phyloP scores from a whole-genome alignment of 2,888 invertebrate species.

The Mythimna impura region DNA sequence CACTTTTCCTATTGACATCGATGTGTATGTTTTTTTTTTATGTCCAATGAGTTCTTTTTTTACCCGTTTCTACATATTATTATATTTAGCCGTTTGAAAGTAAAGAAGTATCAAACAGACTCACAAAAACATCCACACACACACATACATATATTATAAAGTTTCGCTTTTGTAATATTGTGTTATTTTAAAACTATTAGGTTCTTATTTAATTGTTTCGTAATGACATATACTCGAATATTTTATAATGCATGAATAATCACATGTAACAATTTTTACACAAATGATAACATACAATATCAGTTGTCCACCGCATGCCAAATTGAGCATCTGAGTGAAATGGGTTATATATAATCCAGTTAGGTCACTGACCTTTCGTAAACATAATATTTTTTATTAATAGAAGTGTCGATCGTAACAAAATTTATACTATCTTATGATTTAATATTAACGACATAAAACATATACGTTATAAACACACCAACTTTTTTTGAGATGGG shows the following conservation, averaged over 20 bases:
- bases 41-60: too few relatives aligned
- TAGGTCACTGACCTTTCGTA: constrained; percentile 43
- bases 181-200: too few relatives aligned
- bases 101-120: too few relatives aligned
- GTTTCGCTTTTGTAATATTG: too few relatives aligned
- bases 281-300: constrained; percentile 1
- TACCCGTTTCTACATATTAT: too few relatives aligned
- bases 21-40: too few relatives aligned
- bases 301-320: neutral
- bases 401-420: constrained; percentile 7
- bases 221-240: too few relatives aligned
- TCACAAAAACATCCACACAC: too few relatives aligned
- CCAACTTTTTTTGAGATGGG: neutral
- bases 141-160: too few relatives aligned
- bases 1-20: too few relatives aligned
- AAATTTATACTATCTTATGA: neutral
- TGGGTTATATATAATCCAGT: constrained; percentile 39
- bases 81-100: too few relatives aligned
- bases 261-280: neutral
- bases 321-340: constrained; percentile 32
- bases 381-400: constrained; percentile 24
- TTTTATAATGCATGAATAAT: neutral
- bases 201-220: too few relatives aligned
- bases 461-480: constrained; percentile 8
- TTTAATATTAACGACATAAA: constrained; percentile 22